Conservation (phyloP, 37 sponge, comb jelly and placozoan genomes). For the Cladorhizidae sp. region DNA sequence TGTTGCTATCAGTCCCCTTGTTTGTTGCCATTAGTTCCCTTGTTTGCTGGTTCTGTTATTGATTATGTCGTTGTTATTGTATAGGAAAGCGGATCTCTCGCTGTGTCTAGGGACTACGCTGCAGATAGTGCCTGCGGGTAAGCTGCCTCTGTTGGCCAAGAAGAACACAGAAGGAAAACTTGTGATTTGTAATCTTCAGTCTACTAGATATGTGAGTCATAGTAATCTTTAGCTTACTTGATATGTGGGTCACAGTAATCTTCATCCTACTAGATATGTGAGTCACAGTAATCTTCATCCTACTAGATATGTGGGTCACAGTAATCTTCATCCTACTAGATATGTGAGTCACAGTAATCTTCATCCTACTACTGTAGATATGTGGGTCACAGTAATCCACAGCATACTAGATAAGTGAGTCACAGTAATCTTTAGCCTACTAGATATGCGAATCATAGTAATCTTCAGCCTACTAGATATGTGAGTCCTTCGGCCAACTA, state of each 20-base stretch:
- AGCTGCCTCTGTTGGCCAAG: conserved; percentile 68
- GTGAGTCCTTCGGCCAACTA: conserved; percentile 83
- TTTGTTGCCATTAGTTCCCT: no score
- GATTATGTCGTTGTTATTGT: background rate
- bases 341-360: conserved; percentile 75
- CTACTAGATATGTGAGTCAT: conserved; percentile 81
- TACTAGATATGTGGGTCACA: conserved; percentile 72
- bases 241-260: conserved; percentile 79
- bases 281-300: conserved; percentile 77
- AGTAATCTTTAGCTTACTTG: conserved; percentile 82
- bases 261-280: conserved; percentile 84
- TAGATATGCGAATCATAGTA: conserved; percentile 75
- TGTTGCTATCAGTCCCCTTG: no score
- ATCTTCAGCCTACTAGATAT: conserved; percentile 82
- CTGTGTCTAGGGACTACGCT: conserved; percentile 92
- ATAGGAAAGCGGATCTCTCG: conserved; percentile 83
- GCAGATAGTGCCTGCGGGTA: conserved; percentile 90
- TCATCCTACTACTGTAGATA: conserved; percentile 60
- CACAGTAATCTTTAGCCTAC: conserved; percentile 79
- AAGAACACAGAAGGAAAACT: conserved; percentile 68
- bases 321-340: conserved; percentile 84
- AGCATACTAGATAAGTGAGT: conserved; percentile 83
- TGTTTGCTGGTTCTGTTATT: background rate
- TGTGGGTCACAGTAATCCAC: no score
- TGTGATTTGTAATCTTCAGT: conserved; percentile 85